Evolutionary conservation across 2,113 vertebrate species (phyloP), one percentile per base, ranked within the genome.

Genomic region (Neotragus moschatus): DNA sequence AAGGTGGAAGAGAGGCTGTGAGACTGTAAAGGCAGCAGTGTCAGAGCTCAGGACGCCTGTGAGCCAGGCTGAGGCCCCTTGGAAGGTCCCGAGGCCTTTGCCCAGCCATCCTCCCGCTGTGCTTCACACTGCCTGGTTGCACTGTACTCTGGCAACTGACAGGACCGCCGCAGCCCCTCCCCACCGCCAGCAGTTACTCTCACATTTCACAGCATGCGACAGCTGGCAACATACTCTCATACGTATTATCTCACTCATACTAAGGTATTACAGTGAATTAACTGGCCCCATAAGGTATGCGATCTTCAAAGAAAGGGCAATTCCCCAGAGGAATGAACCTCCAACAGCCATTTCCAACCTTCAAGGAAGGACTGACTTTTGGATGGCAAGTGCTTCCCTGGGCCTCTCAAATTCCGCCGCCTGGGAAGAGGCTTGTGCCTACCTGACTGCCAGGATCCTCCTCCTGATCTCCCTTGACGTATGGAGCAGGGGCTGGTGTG

Each of bases 361-460:
- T 73, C 4, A 21, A 21, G 25, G 23, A 43, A 88, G 81, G 84
- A 93, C 66, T 84, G 33, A 28, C 26, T 61, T 91, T 28, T 5
- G 66, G 55, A 36, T 49, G 81, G 61, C 85, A 92, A 39, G 33
- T 45, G 93, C 70, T 86, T 91, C 82, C 70, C 80, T 75, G 45
- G 47, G 55, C 33, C 49, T 94, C 91, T 88, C 43, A 6, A 45
- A 33, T 89, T 39, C 73, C 82, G 47, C 55, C 26, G 60, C 56
- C 77, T 23, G 51, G 81, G 60, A 88, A 93, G 88, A 94, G 79
- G 90, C 81, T 85, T 73, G 60, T 13, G 75, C 97, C 92, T 98
- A 98, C 98, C 97, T 98, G 97, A 77, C 95, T 0, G 36, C 91
- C 88, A 39, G 90, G 84, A 82, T 96, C 92, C 19, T 97, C 90